Base-by-base conservation (phyloP, 2,113 vertebrate species). In the Sapajus apella region DNA sequence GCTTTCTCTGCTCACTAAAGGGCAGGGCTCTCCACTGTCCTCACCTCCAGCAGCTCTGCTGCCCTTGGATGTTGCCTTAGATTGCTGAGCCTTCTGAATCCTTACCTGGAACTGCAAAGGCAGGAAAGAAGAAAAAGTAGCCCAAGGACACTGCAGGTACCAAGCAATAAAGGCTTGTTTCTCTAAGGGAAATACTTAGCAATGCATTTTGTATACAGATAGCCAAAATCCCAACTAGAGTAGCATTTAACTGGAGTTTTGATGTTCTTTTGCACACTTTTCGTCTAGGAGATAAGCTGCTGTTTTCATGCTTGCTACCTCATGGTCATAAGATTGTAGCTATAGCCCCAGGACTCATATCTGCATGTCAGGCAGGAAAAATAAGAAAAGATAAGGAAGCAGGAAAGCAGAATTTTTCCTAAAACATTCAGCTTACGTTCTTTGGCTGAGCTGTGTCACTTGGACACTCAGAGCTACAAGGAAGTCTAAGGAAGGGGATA, bases 1-100 rank as follows among this genome's bases (percentile, higher is more conserved):
- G 89, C 97, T 95, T 87, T 70, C 97, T 85, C 87, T 91, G 96
- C 95, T 97, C 47, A 13, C 43, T 0, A 2, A n/a, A 84, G 52
- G 50, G 30, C 64, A 35, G 18, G 40, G 56, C 6, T 58, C 32
- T 52, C 45, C 52, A 0, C 66, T 0, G 0, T 37, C 64, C 43
- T 13, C 18, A 5, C 32, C 1, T 11, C 6, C 1, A 2, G 37
- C 32, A 5, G 18, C 8, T 25, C 27, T 2, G 0, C 77, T 76
- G 30, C 20, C 87, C 52, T 47, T 2, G 6, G 21, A 1, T 80
- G 68, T 83, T 83, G 13, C 20, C 73, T 61, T 27, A 5, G 23
- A 58, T 47, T 32, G 37, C 56, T 52, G 10, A 64, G 32, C 30
- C 66, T 93, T 85, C 87, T 73, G 32, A 73, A 61, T 82, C 47